Conservation (phyloP, 2,113 vertebrate genomes). For the Podarcis cretensis region DNA sequence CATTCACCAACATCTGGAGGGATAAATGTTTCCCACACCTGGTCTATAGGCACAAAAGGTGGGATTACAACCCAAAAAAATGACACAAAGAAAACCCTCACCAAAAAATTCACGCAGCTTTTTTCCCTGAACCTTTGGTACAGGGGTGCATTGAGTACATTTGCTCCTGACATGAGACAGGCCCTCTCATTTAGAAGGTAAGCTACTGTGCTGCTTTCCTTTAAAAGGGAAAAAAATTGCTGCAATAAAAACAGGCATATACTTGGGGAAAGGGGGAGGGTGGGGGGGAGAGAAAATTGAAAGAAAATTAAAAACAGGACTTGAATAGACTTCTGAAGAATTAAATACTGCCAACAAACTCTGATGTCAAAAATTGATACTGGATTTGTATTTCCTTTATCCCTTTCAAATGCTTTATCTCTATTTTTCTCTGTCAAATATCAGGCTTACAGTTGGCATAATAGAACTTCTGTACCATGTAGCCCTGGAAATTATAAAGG, state of each 20-base stretch:
- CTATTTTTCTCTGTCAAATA: conserved; percentile 59
- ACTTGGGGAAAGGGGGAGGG: conserved; percentile 23
- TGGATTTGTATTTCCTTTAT: conserved; percentile 54
- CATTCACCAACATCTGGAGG: too few relatives aligned
- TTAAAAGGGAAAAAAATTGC: neutral
- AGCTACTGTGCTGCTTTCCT: conserved; percentile 4
- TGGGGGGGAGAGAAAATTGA: conserved; percentile 38
- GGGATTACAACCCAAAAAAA: conserved; percentile 30
- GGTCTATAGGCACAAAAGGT: conserved; percentile 50
- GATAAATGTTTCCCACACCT: neutral
- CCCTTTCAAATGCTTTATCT: conserved; percentile 56
- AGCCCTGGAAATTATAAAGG: conserved; percentile 48
- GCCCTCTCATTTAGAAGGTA: conserved; percentile 30
- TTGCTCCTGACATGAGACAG: conserved; percentile 23
- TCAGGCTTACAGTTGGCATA: conserved; percentile 45
- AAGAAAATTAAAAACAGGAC: conserved; percentile 72
- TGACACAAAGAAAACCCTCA: neutral
- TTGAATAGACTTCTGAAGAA: conserved; percentile 61
- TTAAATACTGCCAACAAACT: conserved; percentile 56
- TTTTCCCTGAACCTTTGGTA: neutral
- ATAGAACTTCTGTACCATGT: conserved; percentile 41
- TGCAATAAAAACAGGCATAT: conserved; percentile 47
- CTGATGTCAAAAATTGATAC: conserved; percentile 64
- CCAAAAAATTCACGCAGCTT: neutral
- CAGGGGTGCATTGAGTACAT: neutral